phyloP scores from a whole-genome alignment of 2,113 vertebrate genomes.

The Malaclemys terrapin region DNA sequence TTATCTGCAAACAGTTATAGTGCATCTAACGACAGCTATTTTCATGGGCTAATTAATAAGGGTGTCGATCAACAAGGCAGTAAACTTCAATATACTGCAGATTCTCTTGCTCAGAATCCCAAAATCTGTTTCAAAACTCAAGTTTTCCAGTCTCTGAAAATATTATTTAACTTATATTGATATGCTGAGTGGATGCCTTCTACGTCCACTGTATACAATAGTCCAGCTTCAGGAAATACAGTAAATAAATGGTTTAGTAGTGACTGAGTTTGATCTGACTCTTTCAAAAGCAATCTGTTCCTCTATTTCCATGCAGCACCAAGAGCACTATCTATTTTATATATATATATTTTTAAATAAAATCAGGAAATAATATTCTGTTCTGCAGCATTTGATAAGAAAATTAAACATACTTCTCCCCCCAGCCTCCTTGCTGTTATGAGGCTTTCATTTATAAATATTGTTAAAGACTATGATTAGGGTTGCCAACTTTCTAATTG shows the following conservation, averaged over 20 bases:
- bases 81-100: conserved; percentile 39
- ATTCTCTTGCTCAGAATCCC: conserved; percentile 29
- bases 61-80: conserved; percentile 53
- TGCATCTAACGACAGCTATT: conserved; percentile 58
- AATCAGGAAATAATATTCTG: neutral
- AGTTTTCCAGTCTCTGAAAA: conserved; percentile 38
- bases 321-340: neutral
- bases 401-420: neutral
- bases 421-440: neutral
- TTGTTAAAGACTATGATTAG: neutral
- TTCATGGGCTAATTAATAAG: conserved; percentile 58
- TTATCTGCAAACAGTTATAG: neutral
- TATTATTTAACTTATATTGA: neutral
- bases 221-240: neutral
- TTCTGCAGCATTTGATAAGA: neutral
- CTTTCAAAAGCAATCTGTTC: neutral
- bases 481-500: neutral
- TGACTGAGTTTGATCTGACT: neutral
- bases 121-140: conserved; percentile 24
- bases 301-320: neutral
- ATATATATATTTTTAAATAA: conserved; percentile 8
- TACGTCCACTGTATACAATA: neutral
- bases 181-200: neutral
- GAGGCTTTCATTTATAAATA: neutral
- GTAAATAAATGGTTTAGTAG: neutral